Conservation (phyloP, 1,140 invertebrate genomes). For the Nixonia krombeini region DNA sequence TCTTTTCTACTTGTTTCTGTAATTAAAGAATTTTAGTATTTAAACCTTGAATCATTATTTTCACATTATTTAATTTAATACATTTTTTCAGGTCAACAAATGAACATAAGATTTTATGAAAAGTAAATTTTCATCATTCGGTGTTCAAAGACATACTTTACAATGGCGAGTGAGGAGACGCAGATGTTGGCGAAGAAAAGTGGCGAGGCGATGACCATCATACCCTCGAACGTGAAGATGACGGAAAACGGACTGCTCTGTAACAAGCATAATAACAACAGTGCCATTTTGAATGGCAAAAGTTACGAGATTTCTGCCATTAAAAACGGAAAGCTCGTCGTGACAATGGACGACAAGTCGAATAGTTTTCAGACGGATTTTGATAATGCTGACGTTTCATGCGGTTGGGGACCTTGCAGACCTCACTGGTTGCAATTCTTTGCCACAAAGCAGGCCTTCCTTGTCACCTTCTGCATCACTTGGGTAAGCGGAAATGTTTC, state of each 20-base stretch:
- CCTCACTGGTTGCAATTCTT: slow-evolving; percentile 82
- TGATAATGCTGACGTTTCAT: slow-evolving; percentile 73
- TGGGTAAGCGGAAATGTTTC: no score
- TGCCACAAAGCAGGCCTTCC: slow-evolving; percentile 90
- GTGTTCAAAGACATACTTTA: neutral
- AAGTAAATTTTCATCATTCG: no score
- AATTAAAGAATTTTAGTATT: no score
- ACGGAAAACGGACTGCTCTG: slow-evolving; percentile 60
- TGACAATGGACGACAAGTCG: slow-evolving; percentile 54
- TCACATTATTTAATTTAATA: no score
- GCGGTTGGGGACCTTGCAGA: slow-evolving; percentile 79
- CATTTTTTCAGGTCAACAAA: no score
- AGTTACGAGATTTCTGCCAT: slow-evolving; percentile 47
- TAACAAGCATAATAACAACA: slow-evolving; percentile 64
- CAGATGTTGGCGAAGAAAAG: slow-evolving; percentile 59
- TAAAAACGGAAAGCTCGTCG: slow-evolving; percentile 58
- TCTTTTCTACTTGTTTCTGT: no score
- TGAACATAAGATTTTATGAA: no score
- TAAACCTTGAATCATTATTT: no score
- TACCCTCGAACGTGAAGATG: slow-evolving; percentile 58
- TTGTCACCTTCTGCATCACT: slow-evolving; percentile 88
- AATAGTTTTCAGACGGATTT: slow-evolving; percentile 60
- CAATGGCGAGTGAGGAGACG: slow-evolving; percentile 63
- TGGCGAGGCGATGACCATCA: slow-evolving; percentile 59
- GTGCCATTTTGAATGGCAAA: slow-evolving; percentile 60